Evolutionary conservation across 2,888 invertebrate genomes (phyloP).

Genomic region (Melanostoma mellinum): DNA sequence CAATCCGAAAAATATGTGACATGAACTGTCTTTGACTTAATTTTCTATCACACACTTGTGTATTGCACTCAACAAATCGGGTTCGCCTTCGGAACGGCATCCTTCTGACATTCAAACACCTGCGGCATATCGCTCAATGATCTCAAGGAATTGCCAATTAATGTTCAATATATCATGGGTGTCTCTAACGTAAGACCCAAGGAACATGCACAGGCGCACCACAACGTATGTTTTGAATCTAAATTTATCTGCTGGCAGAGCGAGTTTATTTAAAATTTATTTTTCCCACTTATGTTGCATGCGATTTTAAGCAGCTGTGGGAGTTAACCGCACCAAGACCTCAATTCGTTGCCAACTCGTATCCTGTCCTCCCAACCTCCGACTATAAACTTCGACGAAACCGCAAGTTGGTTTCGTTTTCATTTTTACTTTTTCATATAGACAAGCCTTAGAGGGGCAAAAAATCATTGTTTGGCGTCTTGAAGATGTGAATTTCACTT

Average conservation of each 20-base stretch:
- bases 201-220: neutral
- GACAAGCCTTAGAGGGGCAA: slow-evolving; percentile 8
- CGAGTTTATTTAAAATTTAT: slow-evolving; percentile 34
- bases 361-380: slow-evolving; percentile 34
- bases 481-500: slow-evolving; percentile 54
- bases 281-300: slow-evolving; percentile 36
- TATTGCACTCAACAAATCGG: slow-evolving; percentile 11
- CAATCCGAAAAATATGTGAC: neutral
- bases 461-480: slow-evolving; percentile 18
- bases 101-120: slow-evolving; percentile 48
- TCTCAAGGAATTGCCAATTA: slow-evolving; percentile 34
- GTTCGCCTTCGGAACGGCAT: slow-evolving; percentile 9
- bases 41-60: slow-evolving; percentile 4
- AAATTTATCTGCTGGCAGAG: slow-evolving; percentile 18
- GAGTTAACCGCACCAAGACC: slow-evolving; percentile 61
- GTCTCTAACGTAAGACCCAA: slow-evolving; percentile 24
- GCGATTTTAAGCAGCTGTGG: slow-evolving; percentile 59
- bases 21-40: neutral
- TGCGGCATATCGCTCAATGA: slow-evolving; percentile 48
- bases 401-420: slow-evolving; percentile 52
- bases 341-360: slow-evolving; percentile 41
- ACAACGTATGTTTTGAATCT: slow-evolving; percentile 24
- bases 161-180: slow-evolving; percentile 32
- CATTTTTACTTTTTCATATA: slow-evolving; percentile 46
- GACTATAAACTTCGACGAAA: slow-evolving; percentile 7